Percentiles rank a stretch among this genome's conserved stretches.
phyloP scores from a whole-genome alignment of 2,797 vertebrate species.

The Phylloscopus collybita region DNA sequence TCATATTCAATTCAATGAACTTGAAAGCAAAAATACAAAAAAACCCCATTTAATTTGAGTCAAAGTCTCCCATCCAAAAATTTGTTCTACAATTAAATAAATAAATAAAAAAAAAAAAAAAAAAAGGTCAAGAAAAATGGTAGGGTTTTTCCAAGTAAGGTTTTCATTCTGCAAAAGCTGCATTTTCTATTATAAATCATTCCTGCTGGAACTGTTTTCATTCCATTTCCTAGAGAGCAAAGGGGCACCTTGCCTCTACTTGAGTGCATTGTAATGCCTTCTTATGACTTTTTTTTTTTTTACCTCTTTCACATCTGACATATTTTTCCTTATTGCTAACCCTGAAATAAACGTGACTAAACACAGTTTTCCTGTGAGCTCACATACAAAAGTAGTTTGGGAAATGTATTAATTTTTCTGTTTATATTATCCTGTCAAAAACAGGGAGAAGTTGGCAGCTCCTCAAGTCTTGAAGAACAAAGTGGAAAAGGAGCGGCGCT shows the following conservation, averaged over 20 bases:
- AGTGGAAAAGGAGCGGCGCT: neutral
- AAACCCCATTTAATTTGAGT: neutral
- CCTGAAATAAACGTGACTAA: slow-evolving; percentile 33
- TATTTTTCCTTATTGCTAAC: slow-evolving; percentile 43
- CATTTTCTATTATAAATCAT: neutral
- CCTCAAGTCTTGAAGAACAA: neutral
- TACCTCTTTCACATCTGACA: neutral
- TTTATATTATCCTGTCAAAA: slow-evolving; percentile 42
- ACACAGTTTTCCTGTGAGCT: slow-evolving; percentile 41
- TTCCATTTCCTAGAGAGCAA: neutral
- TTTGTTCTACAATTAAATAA: neutral
- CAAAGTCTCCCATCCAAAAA: neutral
- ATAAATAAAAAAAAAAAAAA: neutral
- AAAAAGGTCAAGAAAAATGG: neutral
- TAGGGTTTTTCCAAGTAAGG: neutral
- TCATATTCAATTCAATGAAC: neutral
- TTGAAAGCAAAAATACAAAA: neutral
- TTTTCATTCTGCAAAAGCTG: neutral
- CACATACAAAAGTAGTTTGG: neutral
- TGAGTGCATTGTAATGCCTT: neutral
- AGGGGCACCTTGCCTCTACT: neutral
- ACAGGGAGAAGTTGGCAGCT: neutral
- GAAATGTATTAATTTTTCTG: neutral
- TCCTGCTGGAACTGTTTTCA: neutral
- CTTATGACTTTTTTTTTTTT: neutral